Evolutionary conservation across 2,888 invertebrate genomes (phyloP), one percentile per base, ranked within the genome.

Genomic region (Sepioteuthis lessoniana): DNA sequence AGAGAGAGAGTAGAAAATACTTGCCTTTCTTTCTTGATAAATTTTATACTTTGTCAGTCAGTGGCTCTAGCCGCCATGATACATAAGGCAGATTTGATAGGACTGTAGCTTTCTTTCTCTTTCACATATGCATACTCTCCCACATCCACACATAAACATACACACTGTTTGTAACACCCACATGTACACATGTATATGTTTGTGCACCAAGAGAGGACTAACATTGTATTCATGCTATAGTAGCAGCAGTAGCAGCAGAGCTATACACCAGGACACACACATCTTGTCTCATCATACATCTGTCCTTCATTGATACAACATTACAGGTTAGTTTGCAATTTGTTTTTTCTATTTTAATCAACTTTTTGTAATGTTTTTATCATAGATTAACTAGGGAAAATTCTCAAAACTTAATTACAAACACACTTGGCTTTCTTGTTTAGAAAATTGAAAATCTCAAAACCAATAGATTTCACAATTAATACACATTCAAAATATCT

Each of bases 161-260:
- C 76, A 76, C 76, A 35, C 76, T n/a, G 35, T 25, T 50, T 50
- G 55, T 55, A 55, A 76, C 13, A 76, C 76, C n/a, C n/a, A n/a
- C n/a, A 76, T 35, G 76, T 76, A 76, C 76, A 76, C 76, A 76
- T n/a, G n/a, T 76, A 35, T 31, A 13, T 76, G 76, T 76, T n/a
- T 76, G 76, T 76, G n/a, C 55, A 55, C 76, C 76, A 76, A n/a
- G 76, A n/a, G 76, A 35, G n/a, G 76, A 16, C n/a, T n/a, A 35
- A 76, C 76, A 76, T n/a, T 76, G 76, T 76, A n/a, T 76, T 76
- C 76, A 76, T n/a, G n/a, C n/a, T n/a, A 76, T 76, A 76, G 76
- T 10, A 76, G 76, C 76, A 76, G 76, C 76, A 76, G 76, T n/a
- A 76, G 76, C 76, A 76, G 76, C 76, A 76, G 76, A 35, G n/a